phyloP scores from a whole-genome alignment of 2,888 invertebrate species.

The Drosophila dives region DNA sequence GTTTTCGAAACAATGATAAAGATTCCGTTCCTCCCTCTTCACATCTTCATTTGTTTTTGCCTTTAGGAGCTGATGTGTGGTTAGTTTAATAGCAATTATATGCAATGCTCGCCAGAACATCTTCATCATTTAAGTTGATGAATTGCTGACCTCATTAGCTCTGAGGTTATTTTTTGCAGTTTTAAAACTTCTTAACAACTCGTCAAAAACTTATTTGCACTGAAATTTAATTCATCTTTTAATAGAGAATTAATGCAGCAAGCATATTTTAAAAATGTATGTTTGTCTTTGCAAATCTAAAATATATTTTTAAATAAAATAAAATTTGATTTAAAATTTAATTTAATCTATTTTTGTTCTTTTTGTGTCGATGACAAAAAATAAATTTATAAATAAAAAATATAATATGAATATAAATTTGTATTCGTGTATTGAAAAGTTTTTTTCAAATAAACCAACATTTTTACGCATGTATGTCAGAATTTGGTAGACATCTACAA shows the following conservation, averaged over 20 bases:
- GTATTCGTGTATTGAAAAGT: not conserved
- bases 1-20: not conserved
- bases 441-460: too few species aligned
- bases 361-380: not conserved
- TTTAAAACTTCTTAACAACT: not conserved
- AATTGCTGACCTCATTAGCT: not conserved
- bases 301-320: not conserved
- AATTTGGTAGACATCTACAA: too few species aligned
- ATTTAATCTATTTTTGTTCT: not conserved
- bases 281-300: not conserved
- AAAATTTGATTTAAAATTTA: not conserved
- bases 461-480: too few species aligned
- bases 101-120: not conserved
- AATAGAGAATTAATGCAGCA: too few species aligned
- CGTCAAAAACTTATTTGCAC: not conserved
- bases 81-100: not conserved
- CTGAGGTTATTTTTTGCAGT: not conserved
- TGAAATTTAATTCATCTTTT: too few species aligned
- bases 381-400: too few species aligned
- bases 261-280: too few species aligned
- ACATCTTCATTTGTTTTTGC: not conserved
- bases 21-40: not conserved
- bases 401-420: not conserved
- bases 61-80: not conserved
- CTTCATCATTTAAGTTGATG: not conserved